Conservation (phyloP, 2,888 invertebrate species). For the Tipula unca region DNA sequence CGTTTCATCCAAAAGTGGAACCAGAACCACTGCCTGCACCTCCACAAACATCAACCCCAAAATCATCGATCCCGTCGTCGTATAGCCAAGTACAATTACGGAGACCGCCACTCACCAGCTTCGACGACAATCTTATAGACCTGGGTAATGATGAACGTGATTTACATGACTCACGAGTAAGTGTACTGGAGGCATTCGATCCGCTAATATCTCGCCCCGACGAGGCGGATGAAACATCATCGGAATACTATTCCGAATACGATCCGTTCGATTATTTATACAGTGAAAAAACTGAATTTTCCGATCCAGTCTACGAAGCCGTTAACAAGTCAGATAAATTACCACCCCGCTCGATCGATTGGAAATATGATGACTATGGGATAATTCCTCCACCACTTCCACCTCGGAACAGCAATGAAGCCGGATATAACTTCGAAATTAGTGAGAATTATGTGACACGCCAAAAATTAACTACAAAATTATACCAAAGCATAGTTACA, state of each 20-base stretch:
- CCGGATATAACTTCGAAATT: not conserved
- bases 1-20: constrained; percentile 19
- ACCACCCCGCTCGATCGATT: constrained; percentile 40
- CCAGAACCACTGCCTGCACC: constrained; percentile 4
- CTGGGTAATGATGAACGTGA: not conserved
- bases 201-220: constrained; percentile 61
- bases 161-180: constrained; percentile 36
- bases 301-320: constrained; percentile 63
- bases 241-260: constrained; percentile 63
- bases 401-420: constrained; percentile 45
- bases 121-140: constrained; percentile 22
- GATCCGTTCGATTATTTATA: constrained; percentile 74
- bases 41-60: not conserved
- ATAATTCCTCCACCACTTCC: constrained; percentile 49
- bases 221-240: constrained; percentile 47
- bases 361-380: constrained; percentile 29
- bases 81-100: not conserved
- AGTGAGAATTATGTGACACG: not conserved
- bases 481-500: constrained; percentile 66
- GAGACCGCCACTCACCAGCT: constrained; percentile 39
- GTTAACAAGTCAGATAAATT: constrained; percentile 52
- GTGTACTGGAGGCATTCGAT: constrained; percentile 76
- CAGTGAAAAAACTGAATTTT: constrained; percentile 53
- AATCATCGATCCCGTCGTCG: not conserved
- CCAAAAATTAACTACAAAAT: constrained; percentile 46